A percentile compares a stretch with the other conserved stretches of the same genome.
Evolutionary conservation across 2,113 vertebrate genomes (phyloP).

Genomic region (Enhydra lutris): DNA sequence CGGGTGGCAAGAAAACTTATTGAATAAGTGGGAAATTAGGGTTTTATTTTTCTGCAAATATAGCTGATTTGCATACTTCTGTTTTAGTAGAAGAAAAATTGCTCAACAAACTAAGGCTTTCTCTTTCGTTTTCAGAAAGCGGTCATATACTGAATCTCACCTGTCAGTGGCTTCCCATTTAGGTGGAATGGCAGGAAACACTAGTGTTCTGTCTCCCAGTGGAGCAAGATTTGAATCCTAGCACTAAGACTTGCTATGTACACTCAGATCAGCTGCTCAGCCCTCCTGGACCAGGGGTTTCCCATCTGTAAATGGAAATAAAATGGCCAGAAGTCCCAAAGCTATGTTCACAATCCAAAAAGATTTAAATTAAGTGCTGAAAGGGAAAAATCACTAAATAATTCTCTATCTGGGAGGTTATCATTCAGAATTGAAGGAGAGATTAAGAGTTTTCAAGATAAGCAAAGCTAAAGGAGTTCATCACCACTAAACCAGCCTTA

Average conservation of each 20-base stretch:
- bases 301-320: background rate
- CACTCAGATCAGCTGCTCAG: background rate
- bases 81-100: background rate
- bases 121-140: background rate
- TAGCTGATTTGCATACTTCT: background rate
- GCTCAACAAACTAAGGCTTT: background rate
- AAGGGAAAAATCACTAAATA: background rate
- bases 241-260: background rate
- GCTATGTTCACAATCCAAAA: background rate
- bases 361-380: background rate
- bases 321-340: conserved; percentile 13
- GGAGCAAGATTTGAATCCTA: background rate
- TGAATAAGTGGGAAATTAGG: background rate
- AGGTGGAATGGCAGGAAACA: background rate
- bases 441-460: background rate
- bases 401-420: background rate
- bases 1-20: background rate
- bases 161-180: background rate
- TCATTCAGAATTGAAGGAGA: background rate
- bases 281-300: background rate
- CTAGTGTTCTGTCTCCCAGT: background rate
- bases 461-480: background rate
- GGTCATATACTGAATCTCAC: background rate
- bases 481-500: background rate
- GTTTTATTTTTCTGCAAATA: background rate